Percentiles rank a stretch among this genome's conserved stretches.
Evolutionary conservation across 2,797 vertebrate species (phyloP).

Genomic region (Epinephelus awoara): DNA sequence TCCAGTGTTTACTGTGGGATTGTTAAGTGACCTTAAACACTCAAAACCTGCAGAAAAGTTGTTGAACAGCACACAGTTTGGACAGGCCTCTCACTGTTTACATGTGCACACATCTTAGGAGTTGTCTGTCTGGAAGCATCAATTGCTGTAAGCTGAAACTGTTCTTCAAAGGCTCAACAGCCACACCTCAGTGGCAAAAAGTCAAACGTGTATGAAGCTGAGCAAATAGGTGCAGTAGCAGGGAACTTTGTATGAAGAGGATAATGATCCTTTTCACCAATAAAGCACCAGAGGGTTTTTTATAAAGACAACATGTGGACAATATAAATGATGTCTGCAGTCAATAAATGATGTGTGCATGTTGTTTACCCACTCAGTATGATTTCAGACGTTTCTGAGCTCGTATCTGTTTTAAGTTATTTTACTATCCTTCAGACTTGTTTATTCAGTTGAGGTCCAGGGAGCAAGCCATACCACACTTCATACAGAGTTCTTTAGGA

Average conservation of each 20-base stretch:
- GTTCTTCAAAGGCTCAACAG: slow-evolving; percentile 55
- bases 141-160: slow-evolving; percentile 36
- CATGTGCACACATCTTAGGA: slow-evolving; percentile 32
- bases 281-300: neutral
- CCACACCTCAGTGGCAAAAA: slow-evolving; percentile 57
- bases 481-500: slow-evolving; percentile 32
- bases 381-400: neutral
- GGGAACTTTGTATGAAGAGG: neutral
- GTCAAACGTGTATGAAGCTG: slow-evolving; percentile 34
- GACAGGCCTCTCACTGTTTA: slow-evolving; percentile 40
- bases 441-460: slow-evolving; percentile 33
- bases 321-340: neutral
- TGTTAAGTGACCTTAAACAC: slow-evolving; percentile 43
- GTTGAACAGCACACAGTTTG: slow-evolving; percentile 7
- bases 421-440: neutral
- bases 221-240: slow-evolving; percentile 53
- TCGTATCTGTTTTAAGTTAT: neutral
- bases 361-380: neutral
- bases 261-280: neutral
- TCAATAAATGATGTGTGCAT: neutral
- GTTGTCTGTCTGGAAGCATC: slow-evolving; percentile 39
- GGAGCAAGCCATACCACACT: slow-evolving; percentile 21
- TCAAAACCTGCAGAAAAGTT: slow-evolving; percentile 37
- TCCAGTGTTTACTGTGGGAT: slow-evolving; percentile 33
- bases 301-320: neutral